Conservation (phyloP, 2,797 vertebrate species). For the Capromys pilorides region DNA sequence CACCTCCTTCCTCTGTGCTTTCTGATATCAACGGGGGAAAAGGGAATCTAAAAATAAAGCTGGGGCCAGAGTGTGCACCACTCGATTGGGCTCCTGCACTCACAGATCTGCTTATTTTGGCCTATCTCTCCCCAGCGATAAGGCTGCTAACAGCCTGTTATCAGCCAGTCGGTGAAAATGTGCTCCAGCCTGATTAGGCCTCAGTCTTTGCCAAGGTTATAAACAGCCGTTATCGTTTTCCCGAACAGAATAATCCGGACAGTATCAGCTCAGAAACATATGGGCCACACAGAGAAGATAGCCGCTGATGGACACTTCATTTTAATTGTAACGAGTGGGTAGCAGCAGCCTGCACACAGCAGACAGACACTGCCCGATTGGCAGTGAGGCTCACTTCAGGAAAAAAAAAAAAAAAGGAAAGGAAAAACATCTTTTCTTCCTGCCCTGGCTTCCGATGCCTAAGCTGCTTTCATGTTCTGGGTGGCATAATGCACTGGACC, state of each 20-base stretch:
- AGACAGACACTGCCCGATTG: conserved; percentile 84
- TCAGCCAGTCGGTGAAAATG: conserved; percentile 97
- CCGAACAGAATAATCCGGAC: conserved; percentile 97
- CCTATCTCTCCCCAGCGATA: conserved; percentile 92
- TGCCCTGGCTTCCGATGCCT: not conserved
- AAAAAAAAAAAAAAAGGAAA: not conserved
- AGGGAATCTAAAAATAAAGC: conserved; percentile 87
- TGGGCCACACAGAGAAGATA: conserved; percentile 96
- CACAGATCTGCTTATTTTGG: conserved; percentile 90
- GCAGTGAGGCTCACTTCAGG: conserved; percentile 72
- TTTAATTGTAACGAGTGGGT: conserved; percentile 95
- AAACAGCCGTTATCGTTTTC: conserved; percentile 98
- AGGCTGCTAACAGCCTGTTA: conserved; percentile 97
- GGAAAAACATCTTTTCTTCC: conserved; percentile 29
- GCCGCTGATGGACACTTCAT: conserved; percentile 96
- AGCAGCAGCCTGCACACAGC: conserved; percentile 87
- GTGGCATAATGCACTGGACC: conserved; percentile 41
- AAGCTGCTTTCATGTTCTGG: not conserved
- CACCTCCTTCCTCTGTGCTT: conserved; percentile 71
- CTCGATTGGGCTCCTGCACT: conserved; percentile 88
- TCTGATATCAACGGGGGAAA: conserved; percentile 79
- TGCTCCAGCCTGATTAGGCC: conserved; percentile 99
- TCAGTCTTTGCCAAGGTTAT: conserved; percentile 99
- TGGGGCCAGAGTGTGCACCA: conserved; percentile 84
- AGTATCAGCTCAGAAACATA: conserved; percentile 99